A percentile compares a stretch with the other conserved stretches of the same genome.
Conservation (phyloP, 2,888 invertebrate genomes). For the Lasioglossum oenotherae region DNA sequence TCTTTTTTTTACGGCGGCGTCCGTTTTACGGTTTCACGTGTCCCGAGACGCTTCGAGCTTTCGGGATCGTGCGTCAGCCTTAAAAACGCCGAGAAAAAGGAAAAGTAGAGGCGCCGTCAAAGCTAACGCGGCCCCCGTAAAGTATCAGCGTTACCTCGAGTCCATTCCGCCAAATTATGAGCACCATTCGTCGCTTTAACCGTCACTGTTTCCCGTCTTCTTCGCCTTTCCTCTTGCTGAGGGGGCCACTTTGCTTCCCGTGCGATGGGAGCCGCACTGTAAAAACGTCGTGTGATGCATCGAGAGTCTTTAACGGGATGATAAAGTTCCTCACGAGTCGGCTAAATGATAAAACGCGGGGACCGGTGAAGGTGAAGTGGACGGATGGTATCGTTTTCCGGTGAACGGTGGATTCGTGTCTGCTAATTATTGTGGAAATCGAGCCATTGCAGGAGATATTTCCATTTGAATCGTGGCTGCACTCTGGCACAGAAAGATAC, state of each 20-base stretch:
- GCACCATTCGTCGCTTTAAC: slow-evolving; percentile 23
- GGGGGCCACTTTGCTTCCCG: slow-evolving; percentile 34
- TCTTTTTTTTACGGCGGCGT: slow-evolving; percentile 9
- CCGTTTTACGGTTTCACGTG: slow-evolving; percentile 35
- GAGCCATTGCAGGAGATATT: not conserved
- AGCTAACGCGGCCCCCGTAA: slow-evolving; percentile 40
- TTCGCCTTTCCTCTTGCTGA: not conserved
- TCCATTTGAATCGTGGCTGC: not conserved
- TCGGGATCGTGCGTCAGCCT: slow-evolving; percentile 21
- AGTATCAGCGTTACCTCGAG: slow-evolving; percentile 37
- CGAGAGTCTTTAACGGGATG: slow-evolving; percentile 30
- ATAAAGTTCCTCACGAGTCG: slow-evolving; percentile 19
- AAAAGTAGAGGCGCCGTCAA: slow-evolving; percentile 15
- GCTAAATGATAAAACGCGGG: slow-evolving; percentile 3
- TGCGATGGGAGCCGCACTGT: not conserved
- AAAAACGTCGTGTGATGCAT: slow-evolving; percentile 41
- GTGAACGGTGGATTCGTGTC: not conserved
- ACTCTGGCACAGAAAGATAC: too few relatives aligned
- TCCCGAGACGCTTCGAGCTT: slow-evolving; percentile 22
- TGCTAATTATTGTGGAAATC: not conserved
- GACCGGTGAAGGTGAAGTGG: not conserved
- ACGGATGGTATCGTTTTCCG: not conserved
- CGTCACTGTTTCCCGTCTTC: slow-evolving; percentile 10
- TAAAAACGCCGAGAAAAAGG: slow-evolving; percentile 5
- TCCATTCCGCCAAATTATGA: slow-evolving; percentile 48